Percentiles rank a stretch among this genome's conserved stretches.
Evolutionary conservation across 2,797 vertebrate genomes (phyloP).

Genomic region (Urocyon cinereoargenteus): DNA sequence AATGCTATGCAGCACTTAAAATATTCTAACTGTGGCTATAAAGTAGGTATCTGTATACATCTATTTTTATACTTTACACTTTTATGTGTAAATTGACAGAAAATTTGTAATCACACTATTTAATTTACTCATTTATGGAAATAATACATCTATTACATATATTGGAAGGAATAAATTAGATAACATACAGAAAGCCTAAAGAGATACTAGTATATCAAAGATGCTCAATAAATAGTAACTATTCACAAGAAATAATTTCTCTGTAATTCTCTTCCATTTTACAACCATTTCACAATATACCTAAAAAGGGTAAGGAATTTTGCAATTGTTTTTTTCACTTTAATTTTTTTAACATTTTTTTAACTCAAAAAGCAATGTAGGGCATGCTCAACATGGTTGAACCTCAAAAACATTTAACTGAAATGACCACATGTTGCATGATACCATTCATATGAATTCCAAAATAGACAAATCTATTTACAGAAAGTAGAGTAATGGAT

Average conservation of each 20-base stretch:
- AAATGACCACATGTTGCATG: not conserved
- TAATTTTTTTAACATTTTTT: not conserved
- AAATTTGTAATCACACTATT: not conserved
- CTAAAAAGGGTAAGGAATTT: not conserved
- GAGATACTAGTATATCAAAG: not conserved
- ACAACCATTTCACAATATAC: not conserved
- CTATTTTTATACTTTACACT: not conserved
- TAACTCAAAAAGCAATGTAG: not conserved
- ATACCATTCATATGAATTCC: conserved; percentile 10
- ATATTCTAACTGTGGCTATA: conserved; percentile 7
- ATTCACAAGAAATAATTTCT: conserved; percentile 18
- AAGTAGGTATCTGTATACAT: not conserved
- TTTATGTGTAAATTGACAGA: not conserved
- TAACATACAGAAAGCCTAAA: conserved; percentile 24
- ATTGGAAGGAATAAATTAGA: not conserved
- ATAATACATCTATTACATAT: not conserved
- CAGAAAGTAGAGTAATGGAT: not conserved
- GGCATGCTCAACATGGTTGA: not conserved
- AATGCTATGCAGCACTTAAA: not conserved
- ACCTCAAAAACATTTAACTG: not conserved
- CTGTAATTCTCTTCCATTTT: not conserved
- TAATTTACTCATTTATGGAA: conserved; percentile 6
- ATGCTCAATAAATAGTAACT: not conserved
- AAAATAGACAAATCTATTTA: not conserved
- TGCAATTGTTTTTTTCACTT: not conserved